Conservation (phyloP, 1,140 invertebrate species). For the Leptonema lineaticorne region DNA sequence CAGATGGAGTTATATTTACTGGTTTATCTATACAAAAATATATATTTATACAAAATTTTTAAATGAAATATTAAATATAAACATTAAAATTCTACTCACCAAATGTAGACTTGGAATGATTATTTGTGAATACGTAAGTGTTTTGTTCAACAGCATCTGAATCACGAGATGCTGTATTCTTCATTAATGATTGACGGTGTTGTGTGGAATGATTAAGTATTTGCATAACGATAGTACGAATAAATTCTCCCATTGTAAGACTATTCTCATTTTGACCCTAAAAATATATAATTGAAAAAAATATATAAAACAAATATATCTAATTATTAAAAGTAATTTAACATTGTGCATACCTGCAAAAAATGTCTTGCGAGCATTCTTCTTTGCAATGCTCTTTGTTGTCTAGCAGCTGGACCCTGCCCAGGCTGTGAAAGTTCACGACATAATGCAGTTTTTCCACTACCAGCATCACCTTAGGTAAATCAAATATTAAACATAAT, state of each 20-base stretch:
- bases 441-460: conserved; percentile 83
- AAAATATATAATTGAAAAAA: conserved; percentile 1
- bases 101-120: not conserved
- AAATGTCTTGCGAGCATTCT: conserved; percentile 81
- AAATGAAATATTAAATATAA: not conserved
- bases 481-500: not conserved
- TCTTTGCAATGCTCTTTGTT: conserved; percentile 71
- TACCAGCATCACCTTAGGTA: conserved; percentile 73
- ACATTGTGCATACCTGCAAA: conserved; percentile 60
- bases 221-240: conserved; percentile 81
- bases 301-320: conserved; percentile 2
- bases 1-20: conserved; percentile 23
- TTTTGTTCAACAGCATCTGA: not conserved
- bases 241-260: conserved; percentile 80
- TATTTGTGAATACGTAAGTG: not conserved
- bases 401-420: conserved; percentile 62
- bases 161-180: not conserved
- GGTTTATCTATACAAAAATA: conserved; percentile 21
- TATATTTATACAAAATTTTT: not conserved
- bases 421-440: conserved; percentile 78
- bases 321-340: not conserved
- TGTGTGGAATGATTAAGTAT: conserved; percentile 64
- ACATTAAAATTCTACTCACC: not conserved
- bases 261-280: conserved; percentile 52
- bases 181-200: conserved; percentile 27